Evolutionary conservation across 2,113 vertebrate genomes (phyloP).

Genomic region (Formicarius rufipectus): DNA sequence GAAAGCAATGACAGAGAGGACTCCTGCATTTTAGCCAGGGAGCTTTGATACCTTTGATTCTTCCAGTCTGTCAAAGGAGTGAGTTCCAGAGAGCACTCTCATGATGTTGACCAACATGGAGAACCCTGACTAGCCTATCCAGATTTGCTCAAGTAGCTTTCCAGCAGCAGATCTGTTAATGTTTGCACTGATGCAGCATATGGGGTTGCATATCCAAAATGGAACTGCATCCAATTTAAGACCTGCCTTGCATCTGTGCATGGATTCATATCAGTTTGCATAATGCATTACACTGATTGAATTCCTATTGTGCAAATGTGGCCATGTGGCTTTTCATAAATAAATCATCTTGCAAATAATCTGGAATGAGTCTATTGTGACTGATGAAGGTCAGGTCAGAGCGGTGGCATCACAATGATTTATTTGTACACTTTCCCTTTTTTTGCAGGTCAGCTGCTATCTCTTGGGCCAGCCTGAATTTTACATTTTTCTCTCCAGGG

Average conservation of each 20-base stretch:
- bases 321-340: constrained; percentile 6
- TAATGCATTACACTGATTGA: background rate
- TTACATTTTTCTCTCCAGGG: background rate
- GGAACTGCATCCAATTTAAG: background rate
- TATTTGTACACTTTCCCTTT: background rate
- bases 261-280: background rate
- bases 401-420: background rate
- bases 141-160: background rate
- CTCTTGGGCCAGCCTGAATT: background rate
- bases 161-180: background rate
- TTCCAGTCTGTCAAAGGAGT: fast-evolving
- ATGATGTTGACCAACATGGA: background rate
- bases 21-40: background rate
- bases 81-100: background rate
- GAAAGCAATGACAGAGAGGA: background rate
- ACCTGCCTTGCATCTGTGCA: background rate
- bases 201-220: background rate
- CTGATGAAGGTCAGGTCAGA: background rate
- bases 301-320: background rate
- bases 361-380: background rate
- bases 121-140: background rate
- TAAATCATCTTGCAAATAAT: background rate
- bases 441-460: background rate
- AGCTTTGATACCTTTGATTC: background rate
- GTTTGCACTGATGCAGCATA: background rate